phyloP scores from a whole-genome alignment of 2,797 vertebrate genomes.

The Sebastes ruberrimus region DNA sequence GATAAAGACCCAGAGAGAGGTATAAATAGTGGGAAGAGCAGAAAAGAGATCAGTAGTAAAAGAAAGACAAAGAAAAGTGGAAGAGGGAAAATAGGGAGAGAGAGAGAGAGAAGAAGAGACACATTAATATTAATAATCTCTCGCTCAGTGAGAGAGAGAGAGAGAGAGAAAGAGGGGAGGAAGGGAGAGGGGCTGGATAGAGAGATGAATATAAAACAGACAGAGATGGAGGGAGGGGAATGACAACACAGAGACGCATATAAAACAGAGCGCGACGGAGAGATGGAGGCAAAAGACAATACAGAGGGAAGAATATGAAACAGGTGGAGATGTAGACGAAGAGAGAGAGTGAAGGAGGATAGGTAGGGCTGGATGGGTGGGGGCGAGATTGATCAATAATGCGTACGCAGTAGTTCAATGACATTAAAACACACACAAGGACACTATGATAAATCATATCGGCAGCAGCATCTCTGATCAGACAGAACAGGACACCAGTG shows the following conservation, averaged over 20 bases:
- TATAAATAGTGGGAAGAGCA: constrained; percentile 67
- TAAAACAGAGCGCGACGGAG: constrained; percentile 54
- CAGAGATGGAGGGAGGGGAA: constrained; percentile 62
- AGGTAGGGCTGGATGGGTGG: constrained; percentile 12
- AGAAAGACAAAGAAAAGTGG: constrained; percentile 43
- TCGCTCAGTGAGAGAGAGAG: constrained; percentile 37
- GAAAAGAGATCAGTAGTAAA: constrained; percentile 55
- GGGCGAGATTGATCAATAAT: constrained; percentile 69
- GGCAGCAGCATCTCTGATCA: constrained; percentile 26
- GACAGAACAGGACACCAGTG: not conserved
- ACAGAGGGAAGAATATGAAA: constrained; percentile 67
- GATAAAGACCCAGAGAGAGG: constrained; percentile 64
- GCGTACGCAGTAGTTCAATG: constrained; percentile 59
- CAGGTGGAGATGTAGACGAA: constrained; percentile 39
- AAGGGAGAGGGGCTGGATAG: constrained; percentile 51
- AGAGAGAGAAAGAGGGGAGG: constrained; percentile 22
- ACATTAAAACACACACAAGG: constrained; percentile 74
- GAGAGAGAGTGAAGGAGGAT: not conserved
- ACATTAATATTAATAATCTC: constrained; percentile 78
- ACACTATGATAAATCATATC: constrained; percentile 60
- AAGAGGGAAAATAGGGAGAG: constrained; percentile 49
- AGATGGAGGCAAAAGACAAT: constrained; percentile 64
- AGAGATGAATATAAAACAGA: constrained; percentile 73
- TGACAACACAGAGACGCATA: constrained; percentile 63
- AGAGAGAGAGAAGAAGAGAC: constrained; percentile 48